These are phyloP conservation scores for Pheosia gnoma DNA, from an alignment of 2,888 invertebrate genomes.

Conservation along the genomic window DNA sequence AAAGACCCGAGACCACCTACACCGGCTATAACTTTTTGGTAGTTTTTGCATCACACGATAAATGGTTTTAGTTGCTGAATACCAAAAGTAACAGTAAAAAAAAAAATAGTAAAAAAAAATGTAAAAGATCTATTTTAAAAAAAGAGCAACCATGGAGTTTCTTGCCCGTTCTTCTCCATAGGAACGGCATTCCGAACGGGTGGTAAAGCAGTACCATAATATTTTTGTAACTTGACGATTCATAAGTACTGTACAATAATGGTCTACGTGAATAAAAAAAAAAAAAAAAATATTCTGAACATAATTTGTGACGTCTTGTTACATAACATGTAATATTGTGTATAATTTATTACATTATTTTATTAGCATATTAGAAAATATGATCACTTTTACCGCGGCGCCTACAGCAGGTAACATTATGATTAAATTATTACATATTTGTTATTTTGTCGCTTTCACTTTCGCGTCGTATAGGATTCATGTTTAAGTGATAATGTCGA, in stretches of 20 bases:
- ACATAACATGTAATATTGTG: conserved; percentile 9
- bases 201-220: too few species aligned
- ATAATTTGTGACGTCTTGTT: not conserved
- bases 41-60: not conserved
- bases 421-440: conserved; percentile 33
- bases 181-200: too few species aligned
- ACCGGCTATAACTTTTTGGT: not conserved
- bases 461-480: conserved; percentile 59
- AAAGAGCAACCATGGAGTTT: too few species aligned
- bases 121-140: too few species aligned
- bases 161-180: too few species aligned
- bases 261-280: too few species aligned
- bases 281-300: too few species aligned
- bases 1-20: not conserved
- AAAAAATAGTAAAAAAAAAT: too few species aligned
- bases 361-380: conserved; percentile 33
- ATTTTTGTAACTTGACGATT: too few species aligned
- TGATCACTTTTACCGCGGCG: conserved; percentile 13
- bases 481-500: conserved; percentile 65
- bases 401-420: not conserved
- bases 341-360: conserved; percentile 27
- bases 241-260: too few species aligned
- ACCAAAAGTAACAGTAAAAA: not conserved
- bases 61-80: not conserved
- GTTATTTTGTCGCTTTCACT: conserved; percentile 61